Evolutionary conservation across 2,888 invertebrate genomes (phyloP), one percentile per base, ranked within the genome.

Genomic region (Eristalinus aeneus): DNA sequence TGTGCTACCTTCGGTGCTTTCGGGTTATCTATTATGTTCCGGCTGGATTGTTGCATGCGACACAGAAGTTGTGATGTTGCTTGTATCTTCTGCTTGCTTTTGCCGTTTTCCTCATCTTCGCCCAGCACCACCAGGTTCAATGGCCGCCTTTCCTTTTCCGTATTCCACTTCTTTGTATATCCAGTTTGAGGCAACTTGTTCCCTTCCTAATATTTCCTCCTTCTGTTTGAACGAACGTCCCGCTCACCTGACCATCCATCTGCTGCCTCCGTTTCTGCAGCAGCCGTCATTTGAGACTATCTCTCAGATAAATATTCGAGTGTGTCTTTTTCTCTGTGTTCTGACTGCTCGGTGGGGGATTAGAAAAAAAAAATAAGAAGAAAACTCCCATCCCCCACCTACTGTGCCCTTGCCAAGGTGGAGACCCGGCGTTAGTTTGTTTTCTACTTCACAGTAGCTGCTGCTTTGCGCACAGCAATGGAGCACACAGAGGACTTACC

Each of bases 11-110:
- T 20, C 46, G 16, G 16, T 46, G 46, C 72, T 73, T 81, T 81
- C 76, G 39, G 85, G 76, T 77, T 85, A 81, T 81, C 80, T 77
- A 81, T 81, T 80, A 77, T 77, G 85, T 85, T 85, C 63, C 73
- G 76, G 76, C 81, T 85, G 85, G 81, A 81, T 85, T 85, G 85
- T 85, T 85, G 85, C 85, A 85, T 85, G 76, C 85, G 77, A 81
- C 77, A 81, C 72, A 81, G 76, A 85, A 85, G 72, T 63, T 68
- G n/a, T n/a, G 85, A 85, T 85, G 85, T 76, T 81, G 72, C 11
- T 56, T 56, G 68, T 72, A 23, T 23, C 22, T 20, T 1, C 54
- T 54, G 63, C 56, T 76, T 22, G n/a, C 36, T 61, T 22, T 22
- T 20, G 22, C 5, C 27, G 27, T 27, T 27, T 46, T 46, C 46